Conservation (phyloP, 2,113 vertebrate species). For the Elachura formosa region DNA sequence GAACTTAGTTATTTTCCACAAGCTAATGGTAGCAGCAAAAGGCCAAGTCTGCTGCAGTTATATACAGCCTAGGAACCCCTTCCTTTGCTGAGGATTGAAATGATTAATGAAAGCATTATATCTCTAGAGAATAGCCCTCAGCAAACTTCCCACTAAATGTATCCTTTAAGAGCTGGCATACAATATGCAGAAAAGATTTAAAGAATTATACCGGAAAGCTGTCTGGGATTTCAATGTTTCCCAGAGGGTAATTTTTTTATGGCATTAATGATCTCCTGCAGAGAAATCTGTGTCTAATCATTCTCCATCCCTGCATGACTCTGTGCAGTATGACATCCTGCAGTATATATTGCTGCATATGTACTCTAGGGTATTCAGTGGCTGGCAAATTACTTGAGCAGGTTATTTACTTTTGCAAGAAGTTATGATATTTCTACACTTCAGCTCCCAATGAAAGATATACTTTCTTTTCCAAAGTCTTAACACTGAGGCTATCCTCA, state of each 20-base stretch:
- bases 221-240: slow-evolving; percentile 10
- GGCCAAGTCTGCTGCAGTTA: neutral
- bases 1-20: neutral
- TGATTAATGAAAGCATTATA: slow-evolving; percentile 9
- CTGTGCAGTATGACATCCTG: neutral
- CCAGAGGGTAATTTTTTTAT: slow-evolving; percentile 23
- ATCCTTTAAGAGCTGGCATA: slow-evolving; percentile 25
- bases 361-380: neutral
- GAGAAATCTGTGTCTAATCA: slow-evolving; percentile 32
- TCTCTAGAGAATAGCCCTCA: slow-evolving; percentile 8
- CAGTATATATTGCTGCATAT: neutral
- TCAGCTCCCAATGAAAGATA: neutral
- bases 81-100: neutral
- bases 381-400: neutral
- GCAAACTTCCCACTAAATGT: neutral
- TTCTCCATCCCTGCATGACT: neutral
- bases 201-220: slow-evolving; percentile 1
- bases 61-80: neutral
- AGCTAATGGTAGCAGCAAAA: neutral
- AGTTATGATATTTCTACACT: neutral
- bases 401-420: slow-evolving; percentile 28
- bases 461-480: neutral
- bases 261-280: neutral
- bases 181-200: neutral
- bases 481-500: neutral